These are phyloP conservation scores for Lycocerus yunnanus DNA, from an alignment of 2,888 invertebrate species.

Conservation along the genomic window DNA sequence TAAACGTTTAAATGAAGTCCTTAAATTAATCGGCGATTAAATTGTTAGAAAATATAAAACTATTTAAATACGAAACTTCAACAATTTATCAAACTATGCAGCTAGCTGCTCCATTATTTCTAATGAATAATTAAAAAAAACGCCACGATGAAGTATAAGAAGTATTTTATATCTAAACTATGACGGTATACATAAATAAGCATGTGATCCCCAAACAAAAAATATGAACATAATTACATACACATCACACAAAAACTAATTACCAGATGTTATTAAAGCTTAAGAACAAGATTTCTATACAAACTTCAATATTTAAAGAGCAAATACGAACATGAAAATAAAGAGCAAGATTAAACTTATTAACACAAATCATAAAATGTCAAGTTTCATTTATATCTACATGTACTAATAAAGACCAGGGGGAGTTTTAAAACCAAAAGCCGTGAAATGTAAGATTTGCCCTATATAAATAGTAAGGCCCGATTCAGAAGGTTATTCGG, in stretches of 20 bases:
- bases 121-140: background rate
- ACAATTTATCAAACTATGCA: background rate
- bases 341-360: background rate
- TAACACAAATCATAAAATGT: conserved; percentile 7
- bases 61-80: background rate
- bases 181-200: background rate
- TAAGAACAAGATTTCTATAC: background rate
- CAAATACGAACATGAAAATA: background rate
- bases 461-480: conserved; percentile 4
- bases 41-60: too few species aligned
- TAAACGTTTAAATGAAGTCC: background rate
- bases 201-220: background rate
- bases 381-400: conserved; percentile 11
- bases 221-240: background rate
- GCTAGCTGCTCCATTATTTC: background rate
- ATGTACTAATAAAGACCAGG: conserved; percentile 21
- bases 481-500: conserved; percentile 9
- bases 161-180: background rate
- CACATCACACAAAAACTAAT: background rate
- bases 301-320: background rate
- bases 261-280: background rate
- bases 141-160: background rate
- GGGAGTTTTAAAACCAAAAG: conserved; percentile 12
- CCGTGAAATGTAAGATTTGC: conserved; percentile 18
- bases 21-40: background rate